These are phyloP conservation scores for Cephus spinipes DNA, from an alignment of 2,888 invertebrate species.

Conservation along the genomic window DNA sequence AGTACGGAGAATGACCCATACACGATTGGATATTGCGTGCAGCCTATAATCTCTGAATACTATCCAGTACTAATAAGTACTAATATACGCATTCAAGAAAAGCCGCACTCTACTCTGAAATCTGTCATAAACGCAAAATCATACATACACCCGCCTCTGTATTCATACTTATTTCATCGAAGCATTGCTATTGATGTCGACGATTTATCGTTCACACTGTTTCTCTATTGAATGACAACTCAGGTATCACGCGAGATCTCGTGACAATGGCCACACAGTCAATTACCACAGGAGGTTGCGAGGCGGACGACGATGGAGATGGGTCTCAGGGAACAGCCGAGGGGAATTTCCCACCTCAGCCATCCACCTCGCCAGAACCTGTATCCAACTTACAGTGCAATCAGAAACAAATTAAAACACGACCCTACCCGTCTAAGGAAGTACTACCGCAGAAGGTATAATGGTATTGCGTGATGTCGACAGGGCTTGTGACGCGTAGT, in stretches of 20 bases:
- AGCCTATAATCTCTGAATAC: not conserved
- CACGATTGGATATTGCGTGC: not conserved
- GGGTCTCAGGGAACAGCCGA: slow-evolving; percentile 61
- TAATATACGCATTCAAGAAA: not conserved
- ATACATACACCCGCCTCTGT: not conserved
- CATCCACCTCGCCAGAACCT: slow-evolving; percentile 68
- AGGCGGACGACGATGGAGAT: slow-evolving; percentile 62
- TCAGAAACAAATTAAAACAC: slow-evolving; percentile 69
- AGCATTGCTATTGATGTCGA: not conserved
- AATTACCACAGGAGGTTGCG: slow-evolving; percentile 59
- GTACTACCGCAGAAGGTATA: slow-evolving; percentile 64
- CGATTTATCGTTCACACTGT: not conserved
- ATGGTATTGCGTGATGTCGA: slow-evolving; percentile 24
- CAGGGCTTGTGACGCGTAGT: slow-evolving; percentile 8
- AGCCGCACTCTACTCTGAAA: not conserved
- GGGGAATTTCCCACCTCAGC: slow-evolving; percentile 61
- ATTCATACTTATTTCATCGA: not conserved
- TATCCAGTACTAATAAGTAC: not conserved
- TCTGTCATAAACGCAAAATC: not conserved
- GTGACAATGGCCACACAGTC: slow-evolving; percentile 64
- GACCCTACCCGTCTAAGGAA: slow-evolving; percentile 72
- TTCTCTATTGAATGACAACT: slow-evolving; percentile 36
- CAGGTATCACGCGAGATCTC: slow-evolving; percentile 67
- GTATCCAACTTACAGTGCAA: slow-evolving; percentile 69
- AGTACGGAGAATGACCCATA: slow-evolving; percentile 22